phyloP scores from a whole-genome alignment of 1,140 invertebrate species.

The Trinorchestia longiramus region DNA sequence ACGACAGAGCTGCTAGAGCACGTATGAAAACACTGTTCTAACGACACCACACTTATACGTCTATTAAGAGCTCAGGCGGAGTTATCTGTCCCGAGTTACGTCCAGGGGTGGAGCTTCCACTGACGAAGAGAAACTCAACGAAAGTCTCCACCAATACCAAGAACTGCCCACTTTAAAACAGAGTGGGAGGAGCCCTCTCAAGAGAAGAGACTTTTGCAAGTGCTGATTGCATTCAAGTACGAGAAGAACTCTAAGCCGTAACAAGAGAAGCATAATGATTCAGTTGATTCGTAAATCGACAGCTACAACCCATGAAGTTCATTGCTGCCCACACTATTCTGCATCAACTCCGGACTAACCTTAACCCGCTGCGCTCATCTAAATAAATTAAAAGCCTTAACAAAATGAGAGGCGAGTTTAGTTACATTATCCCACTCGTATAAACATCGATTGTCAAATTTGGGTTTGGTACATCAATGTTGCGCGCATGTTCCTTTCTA shows the following conservation, averaged over 20 bases:
- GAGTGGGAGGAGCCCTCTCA: not conserved
- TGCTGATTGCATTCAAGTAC: constrained; percentile 43
- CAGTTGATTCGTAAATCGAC: constrained; percentile 50
- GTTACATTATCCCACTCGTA: not conserved
- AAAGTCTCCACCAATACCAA: not conserved
- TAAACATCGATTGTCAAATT: not conserved
- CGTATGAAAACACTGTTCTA: constrained; percentile 46
- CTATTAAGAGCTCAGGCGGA: constrained; percentile 12
- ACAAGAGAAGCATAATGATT: constrained; percentile 53
- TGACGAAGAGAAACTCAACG: constrained; percentile 20
- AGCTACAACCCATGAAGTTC: constrained; percentile 3
- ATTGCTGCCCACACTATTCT: not conserved
- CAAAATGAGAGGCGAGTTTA: not conserved
- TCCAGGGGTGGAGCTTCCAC: not conserved
- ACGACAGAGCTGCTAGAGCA: not conserved
- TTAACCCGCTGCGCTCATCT: not conserved
- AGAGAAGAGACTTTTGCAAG: constrained; percentile 1
- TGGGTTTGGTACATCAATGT: not conserved
- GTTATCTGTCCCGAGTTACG: not conserved
- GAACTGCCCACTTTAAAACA: not conserved
- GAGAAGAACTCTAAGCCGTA: constrained; percentile 43
- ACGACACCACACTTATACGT: constrained; percentile 46
- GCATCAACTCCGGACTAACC: not conserved
- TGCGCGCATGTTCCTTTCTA: too few relatives aligned
- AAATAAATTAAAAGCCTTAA: not conserved